Percentiles rank a stretch among this genome's conserved stretches.
phyloP scores from a whole-genome alignment of 2,797 vertebrate species.

The Macropus fuliginosus region DNA sequence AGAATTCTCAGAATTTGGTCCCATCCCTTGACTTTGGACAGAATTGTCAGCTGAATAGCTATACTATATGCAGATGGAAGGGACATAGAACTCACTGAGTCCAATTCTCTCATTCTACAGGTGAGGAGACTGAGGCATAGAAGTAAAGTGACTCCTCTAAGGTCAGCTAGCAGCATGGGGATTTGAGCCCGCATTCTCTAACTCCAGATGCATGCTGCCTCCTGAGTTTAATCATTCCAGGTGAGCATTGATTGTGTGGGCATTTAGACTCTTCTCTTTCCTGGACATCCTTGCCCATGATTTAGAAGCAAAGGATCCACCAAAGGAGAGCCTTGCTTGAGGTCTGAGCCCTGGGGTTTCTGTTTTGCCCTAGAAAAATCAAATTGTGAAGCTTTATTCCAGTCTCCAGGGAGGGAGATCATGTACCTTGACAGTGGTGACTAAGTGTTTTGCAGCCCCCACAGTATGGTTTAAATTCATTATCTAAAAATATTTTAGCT shows the following conservation, averaged over 20 bases:
- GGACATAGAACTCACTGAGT: not conserved
- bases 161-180: not conserved
- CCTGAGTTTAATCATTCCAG: not conserved
- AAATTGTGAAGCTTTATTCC: not conserved
- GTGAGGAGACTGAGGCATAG: not conserved
- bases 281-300: not conserved
- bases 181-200: not conserved
- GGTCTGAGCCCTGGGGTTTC: not conserved
- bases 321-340: not conserved
- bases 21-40: not conserved
- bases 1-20: not conserved
- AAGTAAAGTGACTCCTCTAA: not conserved
- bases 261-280: not conserved
- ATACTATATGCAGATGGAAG: not conserved
- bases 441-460: not conserved
- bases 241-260: not conserved
- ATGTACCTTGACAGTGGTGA: not conserved
- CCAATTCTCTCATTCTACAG: not conserved
- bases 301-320: not conserved
- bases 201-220: not conserved
- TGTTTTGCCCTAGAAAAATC: not conserved
- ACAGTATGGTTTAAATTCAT: not conserved
- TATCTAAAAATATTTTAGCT: conserved; percentile 8
- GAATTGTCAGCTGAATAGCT: not conserved
- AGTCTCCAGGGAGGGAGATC: not conserved